Conservation (phyloP, 2,888 invertebrate genomes). For the Silvanus unidentatus region DNA sequence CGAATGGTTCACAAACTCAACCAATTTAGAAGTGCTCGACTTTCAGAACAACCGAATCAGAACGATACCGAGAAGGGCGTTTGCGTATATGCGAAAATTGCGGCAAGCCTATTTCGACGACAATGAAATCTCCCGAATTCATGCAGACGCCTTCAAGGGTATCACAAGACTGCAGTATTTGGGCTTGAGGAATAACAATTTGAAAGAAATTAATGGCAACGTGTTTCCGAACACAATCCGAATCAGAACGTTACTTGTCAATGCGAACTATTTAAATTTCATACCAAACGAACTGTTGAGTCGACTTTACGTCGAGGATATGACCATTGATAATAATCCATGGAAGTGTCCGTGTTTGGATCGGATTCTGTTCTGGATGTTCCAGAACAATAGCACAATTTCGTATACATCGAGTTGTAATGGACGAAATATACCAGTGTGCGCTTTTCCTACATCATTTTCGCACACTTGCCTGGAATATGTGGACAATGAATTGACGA, state of each 20-base stretch:
- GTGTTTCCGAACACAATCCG: conserved; percentile 22
- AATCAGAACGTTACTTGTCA: conserved; percentile 20
- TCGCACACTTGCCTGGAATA: conserved; percentile 18
- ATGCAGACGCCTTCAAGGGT: conserved; percentile 23
- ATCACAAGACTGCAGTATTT: conserved; percentile 23
- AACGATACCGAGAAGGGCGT: conserved; percentile 22
- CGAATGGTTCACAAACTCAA: conserved; percentile 26
- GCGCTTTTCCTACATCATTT: conserved; percentile 13
- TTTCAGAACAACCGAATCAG: conserved; percentile 24
- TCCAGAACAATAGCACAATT: conserved; percentile 18
- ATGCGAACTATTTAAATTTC: conserved; percentile 28
- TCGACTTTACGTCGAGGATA: conserved; percentile 19
- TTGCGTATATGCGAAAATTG: conserved; percentile 19
- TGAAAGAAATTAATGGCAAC: conserved; percentile 20
- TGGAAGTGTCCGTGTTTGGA: conserved; percentile 31
- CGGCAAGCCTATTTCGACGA: conserved; percentile 21
- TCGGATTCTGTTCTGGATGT: conserved; percentile 22
- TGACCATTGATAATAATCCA: conserved; percentile 27
- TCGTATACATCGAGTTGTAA: conserved; percentile 15
- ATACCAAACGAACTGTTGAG: conserved; percentile 21
- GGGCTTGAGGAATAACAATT: conserved; percentile 24
- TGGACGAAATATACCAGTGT: conserved; percentile 16
- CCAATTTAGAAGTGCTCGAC: conserved; percentile 21
- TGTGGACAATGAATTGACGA: conserved; percentile 17
- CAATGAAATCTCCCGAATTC: conserved; percentile 26